phyloP scores from a whole-genome alignment of 37 sponge, comb jelly and placozoan species.

The Axinella damicornis region DNA sequence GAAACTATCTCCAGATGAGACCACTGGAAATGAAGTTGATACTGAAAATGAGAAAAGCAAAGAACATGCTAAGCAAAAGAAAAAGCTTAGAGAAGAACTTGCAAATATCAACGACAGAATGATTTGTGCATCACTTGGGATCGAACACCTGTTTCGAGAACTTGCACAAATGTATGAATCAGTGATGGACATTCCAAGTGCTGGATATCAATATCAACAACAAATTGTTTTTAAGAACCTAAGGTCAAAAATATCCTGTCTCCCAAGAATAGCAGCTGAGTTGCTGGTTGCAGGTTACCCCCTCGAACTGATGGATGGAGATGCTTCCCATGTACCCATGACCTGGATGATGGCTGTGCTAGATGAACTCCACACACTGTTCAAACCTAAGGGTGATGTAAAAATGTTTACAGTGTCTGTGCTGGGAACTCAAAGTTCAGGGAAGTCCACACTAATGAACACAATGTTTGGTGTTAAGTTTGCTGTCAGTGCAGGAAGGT shows the following conservation, averaged over 20 bases:
- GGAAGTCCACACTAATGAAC: slow-evolving; percentile 58
- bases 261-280: slow-evolving; percentile 43
- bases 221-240: too few relatives aligned
- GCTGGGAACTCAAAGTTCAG: slow-evolving; percentile 40
- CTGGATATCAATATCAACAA: too few relatives aligned
- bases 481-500: slow-evolving; percentile 33
- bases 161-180: slow-evolving; percentile 32
- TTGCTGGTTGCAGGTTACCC: slow-evolving; percentile 54
- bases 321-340: slow-evolving; percentile 56
- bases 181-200: too few relatives aligned
- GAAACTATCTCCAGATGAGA: background rate
- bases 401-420: slow-evolving; percentile 15
- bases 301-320: slow-evolving; percentile 47
- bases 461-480: slow-evolving; percentile 49
- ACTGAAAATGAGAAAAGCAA: too few relatives aligned
- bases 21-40: background rate
- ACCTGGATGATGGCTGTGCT: slow-evolving; percentile 46
- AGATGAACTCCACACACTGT: slow-evolving; percentile 4
- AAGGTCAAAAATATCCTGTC: too few relatives aligned
- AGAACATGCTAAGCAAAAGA: too few relatives aligned
- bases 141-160: slow-evolving; percentile 15
- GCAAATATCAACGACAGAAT: too few relatives aligned
- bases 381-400: slow-evolving; percentile 1
- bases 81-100: too few relatives aligned
- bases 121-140: background rate